phyloP scores from a whole-genome alignment of 2,797 vertebrate species.

The Gallinago nigripennis region DNA sequence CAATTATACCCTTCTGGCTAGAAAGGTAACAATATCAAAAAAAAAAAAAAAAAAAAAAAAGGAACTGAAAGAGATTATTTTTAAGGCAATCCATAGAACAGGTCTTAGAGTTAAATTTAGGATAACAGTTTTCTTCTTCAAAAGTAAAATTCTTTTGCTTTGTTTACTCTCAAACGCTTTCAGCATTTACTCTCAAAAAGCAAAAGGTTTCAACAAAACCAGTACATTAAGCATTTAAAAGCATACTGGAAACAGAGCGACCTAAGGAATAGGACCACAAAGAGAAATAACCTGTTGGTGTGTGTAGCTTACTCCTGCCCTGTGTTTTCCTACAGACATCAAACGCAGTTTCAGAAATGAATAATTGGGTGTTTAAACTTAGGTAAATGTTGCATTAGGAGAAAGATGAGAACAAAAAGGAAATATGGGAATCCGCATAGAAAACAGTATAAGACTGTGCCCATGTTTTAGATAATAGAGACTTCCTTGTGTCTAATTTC shows the following conservation, averaged over 20 bases:
- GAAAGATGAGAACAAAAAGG: not conserved
- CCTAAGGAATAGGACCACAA: not conserved
- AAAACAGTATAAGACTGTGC: not conserved
- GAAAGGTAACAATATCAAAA: constrained; percentile 50
- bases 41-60: not conserved
- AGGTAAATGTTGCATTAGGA: not conserved
- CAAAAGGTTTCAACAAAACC: not conserved
- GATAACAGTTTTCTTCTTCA: not conserved
- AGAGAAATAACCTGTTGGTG: not conserved
- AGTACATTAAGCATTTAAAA: constrained; percentile 39
- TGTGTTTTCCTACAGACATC: not conserved
- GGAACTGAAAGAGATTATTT: constrained; percentile 15
- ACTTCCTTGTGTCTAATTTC: not conserved
- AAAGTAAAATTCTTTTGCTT: constrained; percentile 45
- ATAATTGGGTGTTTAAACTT: not conserved
- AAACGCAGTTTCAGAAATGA: not conserved
- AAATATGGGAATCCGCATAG: not conserved
- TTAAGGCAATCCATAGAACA: not conserved
- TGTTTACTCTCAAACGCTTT: constrained; percentile 3
- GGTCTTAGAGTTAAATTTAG: constrained; percentile 28
- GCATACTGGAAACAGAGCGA: not conserved
- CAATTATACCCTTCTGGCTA: constrained; percentile 61
- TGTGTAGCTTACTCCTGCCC: not conserved
- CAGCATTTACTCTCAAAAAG: not conserved
- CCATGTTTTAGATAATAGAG: not conserved